Evolutionary conservation across 2,888 invertebrate genomes (phyloP).

Genomic region (Oscheius myriophilus): DNA sequence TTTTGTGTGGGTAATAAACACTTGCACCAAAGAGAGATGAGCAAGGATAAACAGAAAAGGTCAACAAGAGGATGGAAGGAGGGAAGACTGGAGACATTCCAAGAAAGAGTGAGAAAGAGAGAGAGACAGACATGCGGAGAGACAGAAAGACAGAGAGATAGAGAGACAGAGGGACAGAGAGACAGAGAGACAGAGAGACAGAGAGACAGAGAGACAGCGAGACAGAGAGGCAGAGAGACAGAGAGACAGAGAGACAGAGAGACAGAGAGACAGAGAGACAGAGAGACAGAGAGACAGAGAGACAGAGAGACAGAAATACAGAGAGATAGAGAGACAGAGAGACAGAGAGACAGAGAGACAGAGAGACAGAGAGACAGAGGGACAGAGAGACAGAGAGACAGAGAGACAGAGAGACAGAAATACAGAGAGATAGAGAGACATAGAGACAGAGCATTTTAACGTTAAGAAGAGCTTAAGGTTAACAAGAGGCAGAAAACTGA

Average conservation of each 20-base stretch:
- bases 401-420: too few relatives aligned
- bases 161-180: conserved; percentile 1
- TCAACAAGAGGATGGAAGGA: background rate
- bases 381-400: too few relatives aligned
- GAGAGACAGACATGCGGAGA: background rate
- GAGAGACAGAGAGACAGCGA: background rate
- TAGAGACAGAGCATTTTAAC: too few relatives aligned
- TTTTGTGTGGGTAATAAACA: too few relatives aligned
- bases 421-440: too few relatives aligned
- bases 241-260: background rate
- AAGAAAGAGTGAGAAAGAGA: background rate
- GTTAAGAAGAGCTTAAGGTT: too few relatives aligned
- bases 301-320: background rate
- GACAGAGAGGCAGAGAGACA: background rate
- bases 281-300: conserved; percentile 8
- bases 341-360: too few relatives aligned
- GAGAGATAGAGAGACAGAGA: background rate
- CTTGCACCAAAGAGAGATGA: background rate
- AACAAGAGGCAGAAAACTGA: too few relatives aligned
- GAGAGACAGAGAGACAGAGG: too few relatives aligned
- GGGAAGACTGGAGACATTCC: too few relatives aligned
- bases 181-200: conserved; percentile 1
- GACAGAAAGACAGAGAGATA: background rate
- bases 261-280: background rate
- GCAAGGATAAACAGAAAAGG: background rate